Evolutionary conservation across 2,888 invertebrate species (phyloP), one percentile per base, ranked within the genome.

Genomic region (Callyntrura sp.): DNA sequence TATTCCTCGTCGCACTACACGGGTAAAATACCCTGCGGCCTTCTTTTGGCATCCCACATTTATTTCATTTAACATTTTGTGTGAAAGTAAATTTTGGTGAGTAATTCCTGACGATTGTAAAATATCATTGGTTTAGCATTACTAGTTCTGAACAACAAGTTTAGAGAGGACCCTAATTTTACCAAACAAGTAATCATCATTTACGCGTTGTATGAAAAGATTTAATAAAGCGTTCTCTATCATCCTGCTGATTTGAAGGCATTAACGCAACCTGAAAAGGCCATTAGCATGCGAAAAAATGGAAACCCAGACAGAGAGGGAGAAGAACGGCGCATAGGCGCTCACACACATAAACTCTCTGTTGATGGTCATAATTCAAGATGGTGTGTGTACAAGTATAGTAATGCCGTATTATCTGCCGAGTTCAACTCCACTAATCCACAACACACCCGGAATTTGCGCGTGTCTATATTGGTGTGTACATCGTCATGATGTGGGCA

Each of bases 401-500:
- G 3, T n/a, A 51, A 51, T 51, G 11, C 51, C 5, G 5, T 51
- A 51, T 11, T 17, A 9, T 5, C 17, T 0, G 20, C 8, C 1
- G 60, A 60, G 20, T 20, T 60, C 35, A 35, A 35, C 35, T 35
- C 6, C 35, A 35, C 35, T 35, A 35, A 35, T 35, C 35, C 35
- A 35, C 35, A 4, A 6, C 35, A 35, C 35, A 35, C 35, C 2
- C 35, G 35, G 35, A 35, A 35, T 35, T 35, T 35, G 35, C 35
- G 35, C 35, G 35, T 35, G 35, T 35, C 6, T 35, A 35, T 35
- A 35, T 28, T 68, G 68, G 14, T 68, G 45, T 14, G 14, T n/a
- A 17, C 45, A 73, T 76, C 25, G n/a, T n/a, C n/a, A n/a, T n/a
- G n/a, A 76, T 76, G 76, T 14, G 48, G 20, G 62, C 28, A 60